Base-by-base conservation (phyloP, 2,888 invertebrate species). In the Autographa gamma region DNA sequence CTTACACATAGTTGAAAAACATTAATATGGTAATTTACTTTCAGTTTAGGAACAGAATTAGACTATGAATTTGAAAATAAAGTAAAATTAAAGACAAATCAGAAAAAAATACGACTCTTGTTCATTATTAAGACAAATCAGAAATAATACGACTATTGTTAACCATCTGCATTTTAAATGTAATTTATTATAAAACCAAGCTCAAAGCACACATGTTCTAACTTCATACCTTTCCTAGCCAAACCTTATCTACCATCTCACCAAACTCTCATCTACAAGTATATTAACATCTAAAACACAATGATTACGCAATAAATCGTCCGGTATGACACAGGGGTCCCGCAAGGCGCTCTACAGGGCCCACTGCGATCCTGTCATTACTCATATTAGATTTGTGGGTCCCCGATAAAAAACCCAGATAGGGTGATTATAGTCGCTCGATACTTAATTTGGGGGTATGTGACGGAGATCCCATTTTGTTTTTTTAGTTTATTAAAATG, bases 311-410 rank as follows among this genome's bases (percentile, higher is more conserved):
- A 71, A 89, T 88, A 87, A 89, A 88, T 85, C 85, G 67, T 82
- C 19, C 80, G 77, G 76, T 86, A 86, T 88, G 90, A 87, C 91
- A 90, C 77, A 85, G 84, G 85, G 86, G 78, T 73, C 64, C 73
- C 84, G 89, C 90, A 90, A 91, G 91, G 85, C 85, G 87, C 89
- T 89, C 88, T 88, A 86, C 81, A 85, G 85, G 78, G 79, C 84
- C 87, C 77, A 86, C 85, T 84, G 83, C 90, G 86, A 90, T 90
- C 88, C 93, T 86, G 85, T 93, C 93, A 93, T 93, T 93, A 93
- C 90, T 88, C 88, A 87, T 92, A 92, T 93, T 92, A 93, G 93
- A 93, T 93, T 91, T 92, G 93, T 92, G 92, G 92, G 81, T 66
- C 81, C 79, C 74, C 83, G 90, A 90, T 92, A 93, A 92, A 93